Conservation (phyloP, 2,888 invertebrate genomes). For the Zygogramma bicolorata region DNA sequence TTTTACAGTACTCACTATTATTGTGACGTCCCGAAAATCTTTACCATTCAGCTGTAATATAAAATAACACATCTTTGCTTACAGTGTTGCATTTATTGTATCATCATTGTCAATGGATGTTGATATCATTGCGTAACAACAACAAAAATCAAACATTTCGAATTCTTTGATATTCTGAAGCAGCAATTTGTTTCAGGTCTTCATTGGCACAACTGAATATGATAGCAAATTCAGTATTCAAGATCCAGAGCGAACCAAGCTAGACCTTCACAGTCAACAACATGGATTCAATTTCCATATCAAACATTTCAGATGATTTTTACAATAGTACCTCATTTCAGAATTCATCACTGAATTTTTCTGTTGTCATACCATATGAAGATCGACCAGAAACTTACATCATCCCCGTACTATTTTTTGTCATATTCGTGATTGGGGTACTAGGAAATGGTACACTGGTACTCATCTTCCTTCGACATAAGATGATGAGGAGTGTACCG, state of each 20-base stretch:
- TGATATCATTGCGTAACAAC: too few species aligned
- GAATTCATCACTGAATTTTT: background rate
- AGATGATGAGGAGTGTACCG: slow-evolving; percentile 87
- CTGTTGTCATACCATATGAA: slow-evolving; percentile 69
- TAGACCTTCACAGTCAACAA: background rate
- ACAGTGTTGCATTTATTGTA: too few species aligned
- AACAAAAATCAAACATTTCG: background rate
- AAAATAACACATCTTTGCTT: too few species aligned
- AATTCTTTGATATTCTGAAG: background rate
- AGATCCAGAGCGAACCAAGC: background rate
- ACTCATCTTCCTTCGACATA: slow-evolving; percentile 81
- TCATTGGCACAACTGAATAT: background rate
- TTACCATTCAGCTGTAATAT: too few species aligned
- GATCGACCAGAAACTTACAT: slow-evolving; percentile 82
- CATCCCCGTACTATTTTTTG: slow-evolving; percentile 82
- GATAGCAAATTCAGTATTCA: background rate
- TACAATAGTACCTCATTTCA: too few species aligned
- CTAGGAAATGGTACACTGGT: slow-evolving; percentile 87
- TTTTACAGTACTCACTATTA: too few species aligned
- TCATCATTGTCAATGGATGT: too few species aligned
- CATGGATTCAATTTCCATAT: background rate
- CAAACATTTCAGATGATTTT: background rate
- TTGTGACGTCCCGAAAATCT: too few species aligned
- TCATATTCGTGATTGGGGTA: slow-evolving; percentile 86
- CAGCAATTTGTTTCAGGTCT: background rate